Percentiles rank a stretch among this genome's conserved stretches.
These are phyloP conservation scores for Threskiornis aethiopicus DNA, from an alignment of 2,797 vertebrate genomes.

Conservation along the genomic window DNA sequence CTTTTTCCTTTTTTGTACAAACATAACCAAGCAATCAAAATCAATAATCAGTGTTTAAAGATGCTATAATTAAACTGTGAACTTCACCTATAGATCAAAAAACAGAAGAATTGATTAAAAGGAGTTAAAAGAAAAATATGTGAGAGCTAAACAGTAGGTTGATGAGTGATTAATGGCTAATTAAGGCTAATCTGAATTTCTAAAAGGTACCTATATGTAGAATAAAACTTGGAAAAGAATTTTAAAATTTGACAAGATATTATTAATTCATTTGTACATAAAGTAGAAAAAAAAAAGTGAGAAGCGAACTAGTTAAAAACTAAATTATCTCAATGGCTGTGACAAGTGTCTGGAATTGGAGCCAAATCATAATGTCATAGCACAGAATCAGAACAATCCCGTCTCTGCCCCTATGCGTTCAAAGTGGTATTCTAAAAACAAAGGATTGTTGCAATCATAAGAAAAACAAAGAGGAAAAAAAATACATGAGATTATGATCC, in stretches of 20 bases:
- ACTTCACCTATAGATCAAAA: constrained; percentile 19
- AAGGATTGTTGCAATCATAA: not conserved
- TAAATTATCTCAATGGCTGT: not conserved
- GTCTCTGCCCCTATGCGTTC: not conserved
- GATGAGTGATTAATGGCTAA: not conserved
- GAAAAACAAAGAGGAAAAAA: not conserved
- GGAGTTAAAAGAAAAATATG: constrained; percentile 8
- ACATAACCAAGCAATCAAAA: constrained; percentile 26
- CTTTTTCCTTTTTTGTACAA: not conserved
- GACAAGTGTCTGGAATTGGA: not conserved
- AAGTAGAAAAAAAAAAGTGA: not conserved
- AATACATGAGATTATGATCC: not conserved
- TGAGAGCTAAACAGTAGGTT: not conserved
- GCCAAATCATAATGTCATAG: not conserved
- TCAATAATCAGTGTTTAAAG: constrained; percentile 20
- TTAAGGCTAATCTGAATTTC: not conserved
- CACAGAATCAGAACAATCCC: not conserved
- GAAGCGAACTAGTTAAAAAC: not conserved
- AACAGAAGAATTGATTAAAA: not conserved
- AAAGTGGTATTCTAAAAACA: not conserved
- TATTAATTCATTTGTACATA: not conserved
- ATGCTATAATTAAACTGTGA: constrained; percentile 31
- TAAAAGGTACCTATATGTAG: not conserved
- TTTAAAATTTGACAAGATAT: not conserved
- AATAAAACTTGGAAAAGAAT: not conserved